Percentiles rank a stretch among this genome's conserved stretches.
phyloP scores from a whole-genome alignment of 1,140 invertebrate genomes.

The Trichonephila clavata region DNA sequence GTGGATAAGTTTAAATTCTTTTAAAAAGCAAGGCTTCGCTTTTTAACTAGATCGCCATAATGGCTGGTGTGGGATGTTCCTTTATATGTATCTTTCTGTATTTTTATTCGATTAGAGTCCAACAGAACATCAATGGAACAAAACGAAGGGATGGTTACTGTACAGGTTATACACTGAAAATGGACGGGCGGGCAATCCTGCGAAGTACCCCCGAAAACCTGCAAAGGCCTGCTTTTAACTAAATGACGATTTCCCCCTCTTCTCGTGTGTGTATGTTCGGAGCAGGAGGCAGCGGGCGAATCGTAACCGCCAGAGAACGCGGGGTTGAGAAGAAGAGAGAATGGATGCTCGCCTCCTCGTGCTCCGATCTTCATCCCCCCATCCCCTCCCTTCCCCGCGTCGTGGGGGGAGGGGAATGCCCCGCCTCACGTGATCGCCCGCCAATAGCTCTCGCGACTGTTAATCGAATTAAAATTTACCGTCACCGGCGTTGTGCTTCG shows the following conservation, averaged over 20 bases:
- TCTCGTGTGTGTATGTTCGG: neutral
- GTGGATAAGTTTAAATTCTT: neutral
- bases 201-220: slow-evolving; percentile 39
- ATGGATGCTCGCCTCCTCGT: slow-evolving; percentile 72
- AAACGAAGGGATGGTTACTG: neutral
- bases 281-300: slow-evolving; percentile 42
- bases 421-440: slow-evolving; percentile 75
- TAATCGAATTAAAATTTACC: slow-evolving; percentile 77
- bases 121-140: neutral
- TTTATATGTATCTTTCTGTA: neutral
- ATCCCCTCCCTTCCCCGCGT: neutral
- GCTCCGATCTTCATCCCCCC: slow-evolving; percentile 42
- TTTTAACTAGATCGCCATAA: neutral
- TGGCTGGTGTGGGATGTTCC: neutral
- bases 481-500: slow-evolving; percentile 70
- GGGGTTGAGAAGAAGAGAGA: slow-evolving; percentile 73
- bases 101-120: neutral
- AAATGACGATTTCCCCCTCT: slow-evolving; percentile 63
- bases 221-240: slow-evolving; percentile 71
- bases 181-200: slow-evolving; percentile 8
- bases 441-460: slow-evolving; percentile 76
- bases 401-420: slow-evolving; percentile 14
- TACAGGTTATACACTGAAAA: neutral
- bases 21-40: neutral
- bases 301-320: slow-evolving; percentile 59